Conservation (phyloP, 2,797 vertebrate species). For the Sebastes steindachneri region DNA sequence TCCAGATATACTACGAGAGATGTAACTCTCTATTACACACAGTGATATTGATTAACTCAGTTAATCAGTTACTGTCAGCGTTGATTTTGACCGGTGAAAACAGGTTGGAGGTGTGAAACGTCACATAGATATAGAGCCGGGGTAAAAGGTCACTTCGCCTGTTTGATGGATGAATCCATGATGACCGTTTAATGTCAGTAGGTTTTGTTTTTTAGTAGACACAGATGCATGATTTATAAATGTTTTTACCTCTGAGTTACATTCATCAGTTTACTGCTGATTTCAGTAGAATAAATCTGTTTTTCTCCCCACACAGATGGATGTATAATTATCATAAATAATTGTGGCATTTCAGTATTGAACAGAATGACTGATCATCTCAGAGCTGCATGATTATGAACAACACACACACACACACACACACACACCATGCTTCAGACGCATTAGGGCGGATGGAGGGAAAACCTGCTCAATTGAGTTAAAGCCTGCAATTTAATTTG, state of each 20-base stretch:
- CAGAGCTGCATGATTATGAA: neutral
- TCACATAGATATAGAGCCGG: too few species aligned
- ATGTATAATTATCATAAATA: neutral
- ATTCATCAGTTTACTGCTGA: neutral
- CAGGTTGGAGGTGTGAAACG: too few species aligned
- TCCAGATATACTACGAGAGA: too few species aligned
- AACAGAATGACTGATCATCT: neutral
- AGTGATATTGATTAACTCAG: too few species aligned
- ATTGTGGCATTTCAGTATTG: neutral
- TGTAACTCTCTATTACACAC: too few species aligned
- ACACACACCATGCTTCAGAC: conserved; percentile 17
- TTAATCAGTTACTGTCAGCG: too few species aligned
- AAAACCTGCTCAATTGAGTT: conserved; percentile 67
- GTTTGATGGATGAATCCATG: too few species aligned
- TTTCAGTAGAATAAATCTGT: neutral
- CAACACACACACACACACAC: neutral
- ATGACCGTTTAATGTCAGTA: too few species aligned
- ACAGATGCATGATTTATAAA: neutral
- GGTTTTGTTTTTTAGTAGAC: neutral
- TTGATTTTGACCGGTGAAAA: too few species aligned
- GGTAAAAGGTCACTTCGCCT: too few species aligned
- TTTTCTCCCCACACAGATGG: neutral
- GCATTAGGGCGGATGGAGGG: conserved; percentile 44
- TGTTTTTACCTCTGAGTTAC: neutral
- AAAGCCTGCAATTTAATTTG: conserved; percentile 69